Evolutionary conservation across 2,113 vertebrate genomes (phyloP).

Genomic region (Candoia aspera): DNA sequence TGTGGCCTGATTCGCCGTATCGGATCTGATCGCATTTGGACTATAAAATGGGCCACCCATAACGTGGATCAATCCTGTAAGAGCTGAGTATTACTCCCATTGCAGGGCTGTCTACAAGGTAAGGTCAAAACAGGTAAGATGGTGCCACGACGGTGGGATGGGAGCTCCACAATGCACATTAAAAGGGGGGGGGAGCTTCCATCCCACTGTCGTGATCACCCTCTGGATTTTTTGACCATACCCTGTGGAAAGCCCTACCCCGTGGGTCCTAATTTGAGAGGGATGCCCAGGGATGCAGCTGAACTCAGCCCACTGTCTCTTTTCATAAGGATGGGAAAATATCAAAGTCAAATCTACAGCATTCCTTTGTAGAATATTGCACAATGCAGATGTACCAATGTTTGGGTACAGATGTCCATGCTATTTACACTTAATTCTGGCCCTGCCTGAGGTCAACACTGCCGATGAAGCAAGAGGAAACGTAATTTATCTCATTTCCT

Average conservation of each 20-base stretch:
- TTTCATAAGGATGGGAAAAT: no score
- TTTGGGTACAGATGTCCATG: slow-evolving; percentile 60
- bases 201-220: neutral
- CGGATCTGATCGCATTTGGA: slow-evolving; percentile 60
- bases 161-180: no score
- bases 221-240: neutral
- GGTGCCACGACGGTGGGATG: no score
- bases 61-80: neutral
- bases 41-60: slow-evolving; percentile 16
- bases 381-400: neutral
- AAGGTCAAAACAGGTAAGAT: no score
- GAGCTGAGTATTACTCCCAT: neutral
- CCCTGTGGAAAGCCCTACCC: no score
- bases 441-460: slow-evolving; percentile 24
- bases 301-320: neutral
- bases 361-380: slow-evolving; percentile 4
- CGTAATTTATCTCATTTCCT: slow-evolving; percentile 50
- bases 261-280: neutral
- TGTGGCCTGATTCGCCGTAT: slow-evolving; percentile 45
- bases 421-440: slow-evolving; percentile 60
- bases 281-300: neutral
- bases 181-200: no score
- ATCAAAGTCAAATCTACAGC: neutral
- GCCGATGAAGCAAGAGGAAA: slow-evolving; percentile 40
- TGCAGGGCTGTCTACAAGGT: no score